These are phyloP conservation scores for Eublepharis macularius DNA, from an alignment of 2,113 vertebrate species.

Conservation along the genomic window DNA sequence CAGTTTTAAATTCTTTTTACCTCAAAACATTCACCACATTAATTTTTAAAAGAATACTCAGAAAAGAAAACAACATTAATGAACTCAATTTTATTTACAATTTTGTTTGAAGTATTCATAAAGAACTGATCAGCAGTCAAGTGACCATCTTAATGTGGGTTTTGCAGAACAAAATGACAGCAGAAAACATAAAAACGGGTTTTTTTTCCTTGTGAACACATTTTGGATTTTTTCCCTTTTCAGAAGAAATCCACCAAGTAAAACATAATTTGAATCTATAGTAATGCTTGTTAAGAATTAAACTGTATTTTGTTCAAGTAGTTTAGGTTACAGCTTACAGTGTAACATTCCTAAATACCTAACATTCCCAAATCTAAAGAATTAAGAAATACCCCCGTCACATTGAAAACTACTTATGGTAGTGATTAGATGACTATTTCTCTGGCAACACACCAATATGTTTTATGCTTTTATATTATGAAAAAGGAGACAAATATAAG, in stretches of 20 bases:
- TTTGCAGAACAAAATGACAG: neutral
- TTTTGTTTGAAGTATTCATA: neutral
- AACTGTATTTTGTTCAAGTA: constrained; percentile 17
- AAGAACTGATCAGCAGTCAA: neutral
- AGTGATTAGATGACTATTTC: neutral
- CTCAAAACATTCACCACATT: neutral
- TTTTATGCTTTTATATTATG: neutral
- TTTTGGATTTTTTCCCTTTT: constrained; percentile 8
- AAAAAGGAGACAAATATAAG: neutral
- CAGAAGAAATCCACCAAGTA: neutral
- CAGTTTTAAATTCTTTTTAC: neutral
- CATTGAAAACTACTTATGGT: neutral
- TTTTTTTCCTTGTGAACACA: constrained; percentile 12
- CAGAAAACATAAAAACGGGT: constrained; percentile 35
- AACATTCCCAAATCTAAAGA: neutral
- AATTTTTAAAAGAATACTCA: neutral
- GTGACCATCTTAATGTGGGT: neutral
- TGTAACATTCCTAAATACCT: neutral
- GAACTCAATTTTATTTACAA: neutral
- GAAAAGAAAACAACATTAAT: neutral
- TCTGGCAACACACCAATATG: neutral
- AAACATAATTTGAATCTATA: constrained; percentile 9
- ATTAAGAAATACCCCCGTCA: neutral
- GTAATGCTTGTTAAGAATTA: constrained; percentile 13
- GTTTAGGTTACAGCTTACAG: constrained; percentile 14